These are phyloP conservation scores for Lucilia sericata DNA, from an alignment of 1,140 invertebrate species.

Conservation along the genomic window DNA sequence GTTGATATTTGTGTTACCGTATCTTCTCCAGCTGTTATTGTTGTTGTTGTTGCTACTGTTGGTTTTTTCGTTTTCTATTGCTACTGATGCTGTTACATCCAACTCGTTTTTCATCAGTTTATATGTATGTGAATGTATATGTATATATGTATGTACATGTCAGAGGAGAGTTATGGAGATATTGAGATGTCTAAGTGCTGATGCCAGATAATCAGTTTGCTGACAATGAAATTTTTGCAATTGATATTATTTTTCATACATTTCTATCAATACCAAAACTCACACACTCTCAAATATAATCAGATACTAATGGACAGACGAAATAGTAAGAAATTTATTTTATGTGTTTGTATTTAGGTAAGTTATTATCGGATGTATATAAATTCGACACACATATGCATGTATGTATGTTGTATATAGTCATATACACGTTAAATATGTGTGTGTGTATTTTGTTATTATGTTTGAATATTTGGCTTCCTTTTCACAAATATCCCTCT, in stretches of 20 bases:
- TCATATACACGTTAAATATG: background rate
- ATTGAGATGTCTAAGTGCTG: conserved; percentile 42
- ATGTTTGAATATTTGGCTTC: conserved; percentile 26
- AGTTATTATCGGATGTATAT: too few relatives aligned
- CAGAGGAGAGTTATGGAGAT: conserved; percentile 36
- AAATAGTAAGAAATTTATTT: background rate
- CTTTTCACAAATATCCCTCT: conserved; percentile 22
- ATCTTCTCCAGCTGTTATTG: background rate
- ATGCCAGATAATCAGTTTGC: conserved; percentile 42
- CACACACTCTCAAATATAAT: background rate
- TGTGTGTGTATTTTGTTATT: background rate
- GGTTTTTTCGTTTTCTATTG: conserved; percentile 14
- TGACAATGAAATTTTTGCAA: conserved; percentile 42
- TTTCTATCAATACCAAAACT: conserved; percentile 6
- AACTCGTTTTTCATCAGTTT: conserved; percentile 20
- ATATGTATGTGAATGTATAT: background rate
- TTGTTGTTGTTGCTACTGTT: background rate
- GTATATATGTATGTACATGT: background rate
- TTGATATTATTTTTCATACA: conserved; percentile 37
- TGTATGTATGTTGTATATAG: background rate
- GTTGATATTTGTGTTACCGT: background rate
- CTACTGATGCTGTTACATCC: conserved; percentile 20
- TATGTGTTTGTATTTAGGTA: too few relatives aligned
- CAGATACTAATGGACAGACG: background rate
- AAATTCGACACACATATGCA: background rate